Base-by-base conservation (phyloP, 2,888 invertebrate genomes). In the Blera fallax region DNA sequence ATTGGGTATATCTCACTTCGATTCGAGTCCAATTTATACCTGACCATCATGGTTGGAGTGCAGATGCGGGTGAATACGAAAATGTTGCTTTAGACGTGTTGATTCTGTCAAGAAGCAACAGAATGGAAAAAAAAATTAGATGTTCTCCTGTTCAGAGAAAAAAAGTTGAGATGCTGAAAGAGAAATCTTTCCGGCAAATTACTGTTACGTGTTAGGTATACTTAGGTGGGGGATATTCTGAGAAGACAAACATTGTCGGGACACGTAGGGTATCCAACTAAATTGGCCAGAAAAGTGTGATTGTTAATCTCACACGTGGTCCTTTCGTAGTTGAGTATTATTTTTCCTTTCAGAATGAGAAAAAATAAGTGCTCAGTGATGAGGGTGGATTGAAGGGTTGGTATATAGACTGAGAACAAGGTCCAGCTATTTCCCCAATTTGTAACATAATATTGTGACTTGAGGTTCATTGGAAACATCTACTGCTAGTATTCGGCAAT, bases 1-100 rank as follows among this genome's bases (percentile, higher is more conserved):
- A 79, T 78, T 83, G 65, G 78, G 43, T 72, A 72, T 72, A 83
- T 58, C 50, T 65, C 77, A 65, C 64, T 70, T 77, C 70, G 48
- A 64, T 70, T 82, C 40, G 62, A 69, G 62, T n/a, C 62, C 70
- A 70, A 64, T 69, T 82, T 77, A 37, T 77, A 24, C 60, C 37
- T 37, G 40, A 70, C 56, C 56, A 16, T 37, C 45, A 64, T 48
- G 52, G 14, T 29, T 32, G 8, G 6, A 43, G 60, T 11, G 43
- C 11, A 43, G 48, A 29, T 32, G 14, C 7, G 27, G 29, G 32
- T n/a, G 18, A 7, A 70, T 27, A 32, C 18, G 8, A 67, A 74
- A 21, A 54, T 37, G n/a, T 54, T 50, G 29, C 21, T 24, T 14
- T 24, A n/a, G 27, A 74, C 14, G 69, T 69, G 80, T 81, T 81